Conservation (phyloP, 2,797 vertebrate genomes). For the Paguma larvata region DNA sequence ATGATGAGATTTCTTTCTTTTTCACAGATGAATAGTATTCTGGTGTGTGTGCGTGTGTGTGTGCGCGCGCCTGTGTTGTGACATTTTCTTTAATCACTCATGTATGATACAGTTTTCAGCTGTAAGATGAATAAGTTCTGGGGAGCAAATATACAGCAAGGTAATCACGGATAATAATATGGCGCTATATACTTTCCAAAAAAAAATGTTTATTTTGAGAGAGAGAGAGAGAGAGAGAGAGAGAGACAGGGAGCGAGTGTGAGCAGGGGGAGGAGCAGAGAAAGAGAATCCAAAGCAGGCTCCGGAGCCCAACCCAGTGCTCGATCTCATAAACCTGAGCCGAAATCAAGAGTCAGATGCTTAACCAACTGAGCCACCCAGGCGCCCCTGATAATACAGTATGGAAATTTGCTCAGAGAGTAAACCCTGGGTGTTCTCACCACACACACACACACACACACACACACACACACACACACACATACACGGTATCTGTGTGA, state of each 20-base stretch:
- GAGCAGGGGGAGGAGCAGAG: no score
- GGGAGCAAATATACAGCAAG: background rate
- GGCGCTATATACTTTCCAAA: no score
- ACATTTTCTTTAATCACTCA: background rate
- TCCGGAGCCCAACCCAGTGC: no score
- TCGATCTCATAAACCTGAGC: no score
- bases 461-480: no score
- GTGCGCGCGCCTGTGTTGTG: background rate
- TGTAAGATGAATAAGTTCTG: background rate
- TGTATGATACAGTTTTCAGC: background rate
- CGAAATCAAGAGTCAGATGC: no score
- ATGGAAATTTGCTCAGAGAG: background rate
- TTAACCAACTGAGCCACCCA: no score
- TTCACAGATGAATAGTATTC: background rate
- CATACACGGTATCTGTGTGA: background rate
- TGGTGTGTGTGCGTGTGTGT: background rate
- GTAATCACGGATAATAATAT: background rate
- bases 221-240: no score
- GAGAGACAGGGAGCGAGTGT: no score
- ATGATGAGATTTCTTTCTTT: background rate
- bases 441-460: background rate
- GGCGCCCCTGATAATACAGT: background rate
- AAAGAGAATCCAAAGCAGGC: no score
- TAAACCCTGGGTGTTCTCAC: background rate
- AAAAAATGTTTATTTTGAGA: no score